A percentile compares a stretch with the other conserved stretches of the same genome.
Evolutionary conservation across 2,888 invertebrate genomes (phyloP).

Genomic region (Agrotis puta): DNA sequence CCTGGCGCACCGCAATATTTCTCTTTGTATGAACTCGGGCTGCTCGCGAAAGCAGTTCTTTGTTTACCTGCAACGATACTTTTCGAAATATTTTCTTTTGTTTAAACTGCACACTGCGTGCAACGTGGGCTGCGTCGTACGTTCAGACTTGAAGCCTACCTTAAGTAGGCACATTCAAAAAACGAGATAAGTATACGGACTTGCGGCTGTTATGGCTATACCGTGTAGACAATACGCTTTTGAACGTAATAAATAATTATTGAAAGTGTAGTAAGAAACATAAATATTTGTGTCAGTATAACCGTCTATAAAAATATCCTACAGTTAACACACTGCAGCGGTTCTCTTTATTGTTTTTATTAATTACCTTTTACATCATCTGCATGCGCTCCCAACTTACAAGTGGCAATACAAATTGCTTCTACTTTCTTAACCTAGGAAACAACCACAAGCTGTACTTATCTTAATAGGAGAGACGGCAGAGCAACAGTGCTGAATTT

Average conservation of each 20-base stretch:
- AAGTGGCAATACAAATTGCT: constrained; percentile 24
- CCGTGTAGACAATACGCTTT: neutral
- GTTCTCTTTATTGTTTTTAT: constrained; percentile 21
- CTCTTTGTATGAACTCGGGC: constrained; percentile 86
- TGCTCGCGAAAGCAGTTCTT: constrained; percentile 83
- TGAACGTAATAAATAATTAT: neutral
- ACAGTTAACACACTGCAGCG: neutral
- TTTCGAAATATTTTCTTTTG: constrained; percentile 89
- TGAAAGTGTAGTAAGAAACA: neutral
- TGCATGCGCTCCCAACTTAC: constrained; percentile 18
- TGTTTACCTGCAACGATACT: constrained; percentile 88
- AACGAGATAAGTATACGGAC: constrained; percentile 2
- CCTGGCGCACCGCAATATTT: constrained; percentile 86
- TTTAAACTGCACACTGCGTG: constrained; percentile 84
- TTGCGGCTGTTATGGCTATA: neutral
- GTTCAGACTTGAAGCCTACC: constrained; percentile 20
- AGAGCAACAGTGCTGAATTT: constrained; percentile 23
- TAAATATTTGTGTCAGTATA: neutral
- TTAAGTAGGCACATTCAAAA: constrained; percentile 20
- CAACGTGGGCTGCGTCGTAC: constrained; percentile 70
- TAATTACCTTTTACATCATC: constrained; percentile 25
- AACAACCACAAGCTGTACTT: constrained; percentile 40
- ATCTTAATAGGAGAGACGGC: constrained; percentile 38
- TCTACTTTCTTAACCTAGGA: constrained; percentile 25
- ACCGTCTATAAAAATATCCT: neutral